A percentile compares a stretch with the other conserved stretches of the same genome.
Conservation (phyloP, 2,797 vertebrate genomes). For the Clarias platycephalus region DNA sequence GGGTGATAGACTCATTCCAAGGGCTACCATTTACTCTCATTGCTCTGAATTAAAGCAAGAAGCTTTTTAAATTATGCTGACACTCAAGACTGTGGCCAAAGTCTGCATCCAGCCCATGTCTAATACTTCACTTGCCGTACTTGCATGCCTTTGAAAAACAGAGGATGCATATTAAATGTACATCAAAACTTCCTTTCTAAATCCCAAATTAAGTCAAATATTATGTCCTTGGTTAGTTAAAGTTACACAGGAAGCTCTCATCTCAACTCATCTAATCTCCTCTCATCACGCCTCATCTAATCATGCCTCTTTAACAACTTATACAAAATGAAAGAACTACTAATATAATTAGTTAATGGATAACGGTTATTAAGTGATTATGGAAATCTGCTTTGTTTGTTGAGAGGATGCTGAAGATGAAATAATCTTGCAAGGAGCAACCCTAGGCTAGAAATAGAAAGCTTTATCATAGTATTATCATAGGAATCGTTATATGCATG, state of each 20-base stretch:
- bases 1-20: slow-evolving; percentile 48
- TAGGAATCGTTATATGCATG: not conserved
- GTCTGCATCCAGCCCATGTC: not conserved
- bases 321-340: slow-evolving; percentile 1
- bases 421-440: not conserved
- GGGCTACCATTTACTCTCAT: slow-evolving; percentile 52
- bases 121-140: not conserved
- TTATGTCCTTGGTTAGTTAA: not conserved
- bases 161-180: not conserved
- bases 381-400: slow-evolving; percentile 1
- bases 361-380: slow-evolving; percentile 9
- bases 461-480: not conserved
- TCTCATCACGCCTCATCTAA: not conserved
- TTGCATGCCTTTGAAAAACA: slow-evolving; percentile 3
- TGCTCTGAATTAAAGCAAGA: slow-evolving; percentile 56
- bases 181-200: not conserved
- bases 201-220: slow-evolving; percentile 3
- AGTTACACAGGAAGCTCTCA: not conserved
- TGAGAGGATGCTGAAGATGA: not conserved
- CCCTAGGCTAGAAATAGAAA: not conserved
- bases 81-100: slow-evolving; percentile 46
- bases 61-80: slow-evolving; percentile 59
- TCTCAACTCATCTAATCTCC: not conserved
- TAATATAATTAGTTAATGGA: not conserved
- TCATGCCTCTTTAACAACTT: slow-evolving; percentile 1